These are phyloP conservation scores for Scaptodrosophila lebanonensis DNA, from an alignment of 1,140 invertebrate genomes.

Conservation along the genomic window DNA sequence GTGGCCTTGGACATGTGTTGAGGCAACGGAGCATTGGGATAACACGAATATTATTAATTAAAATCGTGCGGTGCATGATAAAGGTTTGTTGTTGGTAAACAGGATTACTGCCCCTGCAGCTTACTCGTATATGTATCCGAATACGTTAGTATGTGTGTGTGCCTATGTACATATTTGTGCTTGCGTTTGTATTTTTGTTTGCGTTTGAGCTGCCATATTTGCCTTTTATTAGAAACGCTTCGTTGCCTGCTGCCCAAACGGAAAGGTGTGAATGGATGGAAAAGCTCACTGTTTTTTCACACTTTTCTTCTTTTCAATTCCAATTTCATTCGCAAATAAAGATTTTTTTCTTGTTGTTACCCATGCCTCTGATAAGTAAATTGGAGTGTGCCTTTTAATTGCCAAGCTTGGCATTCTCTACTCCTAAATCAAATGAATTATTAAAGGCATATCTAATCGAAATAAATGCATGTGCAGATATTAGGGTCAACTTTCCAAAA, in stretches of 20 bases:
- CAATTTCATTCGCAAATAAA: slow-evolving; percentile 4
- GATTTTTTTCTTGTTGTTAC: background rate
- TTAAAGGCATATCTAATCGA: slow-evolving; percentile 32
- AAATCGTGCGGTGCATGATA: slow-evolving; percentile 74
- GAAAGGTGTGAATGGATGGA: slow-evolving; percentile 10
- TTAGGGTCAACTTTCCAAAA: no score
- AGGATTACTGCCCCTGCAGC: slow-evolving; percentile 33
- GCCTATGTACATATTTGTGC: background rate
- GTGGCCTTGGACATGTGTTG: no score
- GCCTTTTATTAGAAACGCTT: slow-evolving; percentile 64
- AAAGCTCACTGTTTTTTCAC: slow-evolving; percentile 4
- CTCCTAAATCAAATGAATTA: slow-evolving; percentile 34
- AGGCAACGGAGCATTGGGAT: background rate
- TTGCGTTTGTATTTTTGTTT: slow-evolving; percentile 50
- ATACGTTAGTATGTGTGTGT: background rate
- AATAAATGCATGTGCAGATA: no score
- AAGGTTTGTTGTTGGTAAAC: slow-evolving; percentile 48
- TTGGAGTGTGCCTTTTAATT: slow-evolving; percentile 57
- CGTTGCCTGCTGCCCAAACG: slow-evolving; percentile 2
- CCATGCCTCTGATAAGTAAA: slow-evolving; percentile 43
- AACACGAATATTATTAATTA: slow-evolving; percentile 73
- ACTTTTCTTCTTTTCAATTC: background rate
- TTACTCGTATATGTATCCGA: slow-evolving; percentile 11
- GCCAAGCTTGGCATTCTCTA: slow-evolving; percentile 34
- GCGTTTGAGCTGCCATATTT: slow-evolving; percentile 53